Evolutionary conservation across 1,140 invertebrate genomes (phyloP).

Genomic region (Drosophila sp.): DNA sequence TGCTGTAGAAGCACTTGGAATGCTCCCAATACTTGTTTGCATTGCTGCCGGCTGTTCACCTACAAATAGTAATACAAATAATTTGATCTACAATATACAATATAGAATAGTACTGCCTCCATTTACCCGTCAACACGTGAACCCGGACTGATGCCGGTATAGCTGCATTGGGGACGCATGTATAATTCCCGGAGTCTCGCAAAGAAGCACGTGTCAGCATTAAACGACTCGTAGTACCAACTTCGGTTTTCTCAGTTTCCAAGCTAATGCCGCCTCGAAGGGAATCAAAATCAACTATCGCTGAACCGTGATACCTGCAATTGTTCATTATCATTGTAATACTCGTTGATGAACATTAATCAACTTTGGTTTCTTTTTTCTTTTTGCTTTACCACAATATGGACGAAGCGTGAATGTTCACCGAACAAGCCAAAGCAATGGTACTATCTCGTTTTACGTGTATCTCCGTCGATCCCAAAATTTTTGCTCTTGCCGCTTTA

Average conservation of each 20-base stretch:
- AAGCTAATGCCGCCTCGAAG: slow-evolving; percentile 93
- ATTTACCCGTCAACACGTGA: slow-evolving; percentile 95
- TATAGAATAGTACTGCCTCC: no score
- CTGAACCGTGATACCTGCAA: slow-evolving; percentile 90
- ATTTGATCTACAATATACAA: no score
- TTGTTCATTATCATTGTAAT: not conserved
- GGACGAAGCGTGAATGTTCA: slow-evolving; percentile 93
- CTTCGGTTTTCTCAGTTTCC: slow-evolving; percentile 95
- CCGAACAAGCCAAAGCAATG: slow-evolving; percentile 94
- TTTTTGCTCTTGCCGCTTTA: slow-evolving; percentile 93
- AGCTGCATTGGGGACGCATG: slow-evolving; percentile 94
- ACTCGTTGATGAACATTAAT: no score
- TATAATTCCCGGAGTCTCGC: slow-evolving; percentile 95
- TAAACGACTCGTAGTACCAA: slow-evolving; percentile 94
- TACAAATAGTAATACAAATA: slow-evolving; percentile 60
- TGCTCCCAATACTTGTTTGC: slow-evolving; percentile 92
- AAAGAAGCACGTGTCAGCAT: slow-evolving; percentile 94
- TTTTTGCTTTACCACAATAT: slow-evolving; percentile 67
- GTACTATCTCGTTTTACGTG: slow-evolving; percentile 96
- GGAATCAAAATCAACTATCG: slow-evolving; percentile 94
- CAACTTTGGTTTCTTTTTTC: no score
- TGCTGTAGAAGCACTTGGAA: slow-evolving; percentile 86
- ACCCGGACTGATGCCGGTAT: slow-evolving; percentile 94
- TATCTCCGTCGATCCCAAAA: slow-evolving; percentile 93
- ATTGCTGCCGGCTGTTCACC: slow-evolving; percentile 91